Base-by-base conservation (phyloP, 2,888 invertebrate genomes). In the Platycheirus rosarum region DNA sequence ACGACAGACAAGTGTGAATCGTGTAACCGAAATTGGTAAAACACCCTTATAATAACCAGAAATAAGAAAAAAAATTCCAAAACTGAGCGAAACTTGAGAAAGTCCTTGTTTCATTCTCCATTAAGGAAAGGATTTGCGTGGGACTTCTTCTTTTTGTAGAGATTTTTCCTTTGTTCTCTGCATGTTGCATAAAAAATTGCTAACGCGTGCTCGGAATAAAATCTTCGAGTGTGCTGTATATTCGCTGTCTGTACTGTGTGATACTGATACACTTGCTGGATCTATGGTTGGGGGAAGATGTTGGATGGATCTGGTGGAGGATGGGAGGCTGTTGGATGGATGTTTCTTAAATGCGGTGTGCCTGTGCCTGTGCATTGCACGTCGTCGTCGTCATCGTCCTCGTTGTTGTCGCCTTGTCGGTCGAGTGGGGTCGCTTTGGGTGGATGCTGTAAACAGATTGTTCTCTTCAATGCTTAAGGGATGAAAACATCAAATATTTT, bases 111-210 rank as follows among this genome's bases (percentile, higher is more conserved):
- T 82, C 82, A 82, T 82, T 82, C 76, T 76, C 82, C 82, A 82
- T 82, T 82, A 82, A 77, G 71, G 63, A 82, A 82, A 82, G 82
- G 82, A 82, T 82, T 82, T 82, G 82, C 82, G 66, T 82, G 82
- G 46, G 71, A 77, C 68, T 82, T 73, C 60, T 70, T 71, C 42
- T 66, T 75, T 49, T 60, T 80, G 40, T 69, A n/a, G n/a, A 35
- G 51, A 26, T 60, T 51, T 46, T 57, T 68, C 40, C 40, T 74
- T 63, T 53, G 44, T 35, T 35, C 65, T 76, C 71, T 82, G 77
- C 82, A 82, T 89, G 89, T 89, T 89, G 88, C 89, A 89, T 89
- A 89, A 89, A 89, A 89, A 89, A 89, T 89, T 89, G 89, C 88
- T 86, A 87, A 89, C 88, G 88, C 89, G 89, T 89, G 89, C 86